Conservation (phyloP, 2,113 vertebrate genomes). For the Salvator merianae region DNA sequence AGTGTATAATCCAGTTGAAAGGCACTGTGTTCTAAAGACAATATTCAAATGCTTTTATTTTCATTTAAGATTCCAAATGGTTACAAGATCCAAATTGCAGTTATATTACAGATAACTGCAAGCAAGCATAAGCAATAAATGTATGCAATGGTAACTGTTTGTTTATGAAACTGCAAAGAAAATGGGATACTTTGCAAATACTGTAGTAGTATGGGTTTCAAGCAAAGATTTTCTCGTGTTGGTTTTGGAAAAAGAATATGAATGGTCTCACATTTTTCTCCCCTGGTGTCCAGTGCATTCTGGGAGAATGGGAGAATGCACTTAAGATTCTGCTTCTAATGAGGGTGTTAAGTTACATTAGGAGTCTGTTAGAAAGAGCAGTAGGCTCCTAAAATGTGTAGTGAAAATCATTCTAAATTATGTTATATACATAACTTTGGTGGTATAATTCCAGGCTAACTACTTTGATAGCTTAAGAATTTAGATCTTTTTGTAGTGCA, state of each 20-base stretch:
- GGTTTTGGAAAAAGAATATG: not conserved
- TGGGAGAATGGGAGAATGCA: not conserved
- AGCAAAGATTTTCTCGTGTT: not conserved
- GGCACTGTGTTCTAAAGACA: not conserved
- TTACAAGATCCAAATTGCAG: not conserved
- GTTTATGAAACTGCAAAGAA: not conserved
- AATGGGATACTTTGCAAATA: not conserved
- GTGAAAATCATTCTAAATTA: not conserved
- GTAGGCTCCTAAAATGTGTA: too few species aligned
- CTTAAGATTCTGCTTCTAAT: not conserved
- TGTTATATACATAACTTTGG: not conserved
- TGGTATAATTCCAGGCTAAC: not conserved
- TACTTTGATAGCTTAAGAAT: not conserved
- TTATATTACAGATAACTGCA: not conserved
- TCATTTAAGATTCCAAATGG: not conserved
- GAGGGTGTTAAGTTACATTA: not conserved
- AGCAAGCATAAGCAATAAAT: not conserved
- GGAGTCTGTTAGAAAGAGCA: not conserved
- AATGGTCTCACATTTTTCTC: not conserved
- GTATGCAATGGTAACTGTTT: not conserved
- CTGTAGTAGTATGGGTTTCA: not conserved
- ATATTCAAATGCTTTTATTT: not conserved
- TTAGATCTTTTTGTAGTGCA: not conserved
- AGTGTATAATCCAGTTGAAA: not conserved
- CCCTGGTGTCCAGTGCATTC: not conserved